Evolutionary conservation across 2,888 invertebrate genomes (phyloP), one percentile per base, ranked within the genome.

Genomic region (Pollenia griseotomentosa): DNA sequence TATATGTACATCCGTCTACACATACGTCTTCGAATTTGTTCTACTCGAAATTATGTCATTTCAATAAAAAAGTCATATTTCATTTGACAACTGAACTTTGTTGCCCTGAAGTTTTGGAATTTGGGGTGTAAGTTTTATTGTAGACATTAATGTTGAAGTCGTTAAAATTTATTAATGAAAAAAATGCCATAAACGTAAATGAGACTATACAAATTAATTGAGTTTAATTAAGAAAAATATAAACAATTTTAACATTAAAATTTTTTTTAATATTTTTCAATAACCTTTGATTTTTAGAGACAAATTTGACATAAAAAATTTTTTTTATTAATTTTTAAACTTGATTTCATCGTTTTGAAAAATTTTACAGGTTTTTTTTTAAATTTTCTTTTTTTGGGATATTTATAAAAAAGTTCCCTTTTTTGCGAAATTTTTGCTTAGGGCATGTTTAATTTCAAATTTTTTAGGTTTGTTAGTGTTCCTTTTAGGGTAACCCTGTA

Each of bases 11-110:
- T 6, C 33, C 33, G 55, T 57, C 40, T 59, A n/a, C 10, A 48
- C 19, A 10, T 40, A 65, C 48, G n/a, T 70, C 53, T 51, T 63
- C 2, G 12, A 66, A 66, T 66, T 71, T 73, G 73, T 73, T 73
- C 59, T 63, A 65, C 57, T 73, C 57, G 19, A 79, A 87, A 87
- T 84, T 87, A 84, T 87, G 87, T 87, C 87, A 84, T 87, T 73
- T 68, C 57, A 87, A 84, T 87, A 87, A 81, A 87, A 84, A 84
- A 77, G 59, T 11, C 70, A 84, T 87, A 61, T 73, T 77, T 83
- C 79, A 86, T 82, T 55, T 53, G 1, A 19, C 11, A 6, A 79
- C 10, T 80, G 71, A 51, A 51, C 44, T 59, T 70, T 61, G 19
- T 40, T 55, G 68, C 8, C 51, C 46, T 80, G 44, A 61, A 63